Percentiles rank a stretch among this genome's conserved stretches.
These are phyloP conservation scores for Propithecus perrieri DNA, from an alignment of 2,797 vertebrate genomes.

Conservation along the genomic window DNA sequence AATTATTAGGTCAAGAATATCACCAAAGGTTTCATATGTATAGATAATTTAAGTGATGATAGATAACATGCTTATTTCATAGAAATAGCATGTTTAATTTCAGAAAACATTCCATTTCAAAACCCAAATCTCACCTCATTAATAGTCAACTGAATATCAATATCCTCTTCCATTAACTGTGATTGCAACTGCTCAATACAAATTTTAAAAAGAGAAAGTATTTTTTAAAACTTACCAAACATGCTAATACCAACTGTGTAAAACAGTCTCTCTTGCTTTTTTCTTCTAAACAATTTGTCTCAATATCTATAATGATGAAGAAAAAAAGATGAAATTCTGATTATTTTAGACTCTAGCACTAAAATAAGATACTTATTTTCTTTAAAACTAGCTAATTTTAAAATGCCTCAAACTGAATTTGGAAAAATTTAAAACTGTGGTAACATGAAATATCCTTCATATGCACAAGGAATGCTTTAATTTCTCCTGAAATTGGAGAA, in stretches of 20 bases:
- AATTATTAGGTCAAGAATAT: slow-evolving; percentile 53
- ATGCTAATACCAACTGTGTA: slow-evolving; percentile 96
- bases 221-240: slow-evolving; percentile 92
- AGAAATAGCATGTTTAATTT: slow-evolving; percentile 48
- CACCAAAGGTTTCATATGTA: neutral
- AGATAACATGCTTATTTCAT: slow-evolving; percentile 32
- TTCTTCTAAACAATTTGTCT: slow-evolving; percentile 98
- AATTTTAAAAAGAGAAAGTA: slow-evolving; percentile 47
- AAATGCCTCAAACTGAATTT: slow-evolving; percentile 51
- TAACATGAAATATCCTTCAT: slow-evolving; percentile 16
- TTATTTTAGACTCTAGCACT: slow-evolving; percentile 36
- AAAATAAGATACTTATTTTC: neutral
- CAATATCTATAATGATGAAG: slow-evolving; percentile 91
- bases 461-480: slow-evolving; percentile 17
- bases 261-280: slow-evolving; percentile 98
- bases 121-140: slow-evolving; percentile 56
- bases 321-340: neutral
- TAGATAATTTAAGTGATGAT: slow-evolving; percentile 31
- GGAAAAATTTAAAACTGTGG: slow-evolving; percentile 28
- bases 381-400: slow-evolving; percentile 27
- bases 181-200: slow-evolving; percentile 43
- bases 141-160: slow-evolving; percentile 23
- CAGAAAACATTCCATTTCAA: slow-evolving; percentile 54
- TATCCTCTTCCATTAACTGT: slow-evolving; percentile 49
- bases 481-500: slow-evolving; percentile 31